Conservation (phyloP, 1,140 invertebrate species). For the Drosophila prosaltans region DNA sequence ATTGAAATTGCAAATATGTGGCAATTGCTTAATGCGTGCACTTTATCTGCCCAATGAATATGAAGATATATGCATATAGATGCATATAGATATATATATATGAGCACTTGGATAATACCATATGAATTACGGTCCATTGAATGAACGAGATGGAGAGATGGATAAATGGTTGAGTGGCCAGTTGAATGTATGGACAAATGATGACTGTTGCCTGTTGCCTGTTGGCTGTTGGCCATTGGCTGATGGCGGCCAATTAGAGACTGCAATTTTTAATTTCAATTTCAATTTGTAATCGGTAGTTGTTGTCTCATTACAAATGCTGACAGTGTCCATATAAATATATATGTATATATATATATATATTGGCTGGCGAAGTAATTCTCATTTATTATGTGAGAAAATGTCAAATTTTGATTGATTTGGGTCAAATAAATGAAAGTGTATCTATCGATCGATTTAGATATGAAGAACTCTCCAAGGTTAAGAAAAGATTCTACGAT, state of each 20-base stretch:
- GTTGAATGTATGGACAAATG: background rate
- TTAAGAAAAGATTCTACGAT: background rate
- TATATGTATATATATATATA: background rate
- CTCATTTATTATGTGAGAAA: conserved; percentile 46
- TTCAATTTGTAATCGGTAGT: conserved; percentile 11
- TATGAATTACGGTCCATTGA: conserved; percentile 5
- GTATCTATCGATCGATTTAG: background rate
- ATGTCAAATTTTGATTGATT: conserved; percentile 20
- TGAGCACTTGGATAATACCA: background rate
- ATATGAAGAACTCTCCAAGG: background rate
- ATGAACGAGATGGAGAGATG: background rate
- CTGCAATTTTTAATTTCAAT: conserved; percentile 23
- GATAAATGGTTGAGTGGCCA: background rate
- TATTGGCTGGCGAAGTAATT: background rate
- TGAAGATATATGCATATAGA: background rate
- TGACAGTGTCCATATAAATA: background rate
- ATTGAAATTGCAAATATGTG: background rate
- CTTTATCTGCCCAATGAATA: background rate
- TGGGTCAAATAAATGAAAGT: conserved; percentile 9
- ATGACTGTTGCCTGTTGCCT: background rate
- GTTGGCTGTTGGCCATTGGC: conserved; percentile 2
- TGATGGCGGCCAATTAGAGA: conserved; percentile 1
- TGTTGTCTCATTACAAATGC: conserved; percentile 3
- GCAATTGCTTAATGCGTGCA: conserved; percentile 10
- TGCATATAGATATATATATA: background rate